Evolutionary conservation across 1,140 invertebrate species (phyloP), one percentile per base, ranked within the genome.

Genomic region (Pseudachorutes palmiensis): DNA sequence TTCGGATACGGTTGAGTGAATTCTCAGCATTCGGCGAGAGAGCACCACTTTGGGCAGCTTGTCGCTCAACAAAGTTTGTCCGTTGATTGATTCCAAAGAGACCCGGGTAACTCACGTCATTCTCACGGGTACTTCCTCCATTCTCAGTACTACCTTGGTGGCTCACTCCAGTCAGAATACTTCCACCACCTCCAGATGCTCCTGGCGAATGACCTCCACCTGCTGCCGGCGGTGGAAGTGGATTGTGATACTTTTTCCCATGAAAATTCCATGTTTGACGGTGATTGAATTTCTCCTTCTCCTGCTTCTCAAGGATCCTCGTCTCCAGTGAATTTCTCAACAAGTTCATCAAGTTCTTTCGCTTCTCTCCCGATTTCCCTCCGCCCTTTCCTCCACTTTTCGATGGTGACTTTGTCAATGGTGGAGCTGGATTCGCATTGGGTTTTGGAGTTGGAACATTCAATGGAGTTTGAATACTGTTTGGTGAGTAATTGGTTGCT

Each of bases 191-290:
- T 48, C 29, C 51, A 49, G 45, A 48, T 58, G 55, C 57, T 26
- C 65, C 65, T 14, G 51, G 51, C n/a, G 64, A 32, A 67, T 14
- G 19, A 63, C 49, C 51, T 24, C 49, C 64, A 33, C 51, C 49
- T 36, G 45, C n/a, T 67, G 22, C 19, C 26, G 68, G 19, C 3
- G 67, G 65, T 28, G 69, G 72, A 26, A 71, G 51, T 28, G 70
- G 57, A 22, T 65, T 69, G 45, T 71, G 72, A 31, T 63, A 71
- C 59, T 71, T 74, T 36, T 63, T 65, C 55, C 70, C 72, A 36
- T 70, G 70, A 55, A 74, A 74, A 67, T 71, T 74, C 72, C 72
- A 74, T 1, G 72, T 74, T 67, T 74, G 72, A 55, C 36, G 36
- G 48, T 74, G 72, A 68, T 70, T 71, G 58, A 74, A 71, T 61